A percentile compares a stretch with the other conserved stretches of the same genome.
These are phyloP conservation scores for Ceratina calcarata DNA, from an alignment of 1,140 invertebrate species.

Conservation along the genomic window DNA sequence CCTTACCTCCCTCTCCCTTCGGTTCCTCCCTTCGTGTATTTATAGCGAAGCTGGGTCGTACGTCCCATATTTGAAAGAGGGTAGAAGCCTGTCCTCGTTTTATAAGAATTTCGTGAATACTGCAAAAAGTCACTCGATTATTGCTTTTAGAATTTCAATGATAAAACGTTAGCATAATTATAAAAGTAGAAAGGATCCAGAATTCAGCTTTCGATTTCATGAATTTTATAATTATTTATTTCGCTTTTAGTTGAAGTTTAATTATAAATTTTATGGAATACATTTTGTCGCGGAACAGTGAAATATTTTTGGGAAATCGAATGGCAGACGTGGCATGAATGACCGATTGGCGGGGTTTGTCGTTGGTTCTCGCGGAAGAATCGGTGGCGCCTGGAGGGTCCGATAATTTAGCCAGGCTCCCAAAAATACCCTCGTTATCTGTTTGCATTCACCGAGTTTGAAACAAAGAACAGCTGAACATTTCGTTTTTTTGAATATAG, in stretches of 20 bases:
- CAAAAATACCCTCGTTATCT: conserved; percentile 41
- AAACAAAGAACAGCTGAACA: conserved; percentile 50
- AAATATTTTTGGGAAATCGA: neutral
- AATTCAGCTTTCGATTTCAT: no score
- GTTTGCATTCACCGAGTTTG: conserved; percentile 39
- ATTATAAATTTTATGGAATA: no score
- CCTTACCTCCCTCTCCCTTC: neutral
- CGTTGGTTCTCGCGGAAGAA: neutral
- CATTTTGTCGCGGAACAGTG: no score
- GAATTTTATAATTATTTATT: no score
- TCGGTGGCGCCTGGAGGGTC: neutral
- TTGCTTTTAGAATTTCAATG: no score
- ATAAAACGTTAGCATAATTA: no score
- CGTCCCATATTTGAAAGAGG: neutral
- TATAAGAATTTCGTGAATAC: no score
- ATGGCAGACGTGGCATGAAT: neutral
- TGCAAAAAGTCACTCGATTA: no score
- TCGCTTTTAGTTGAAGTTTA: no score
- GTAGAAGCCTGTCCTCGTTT: neutral
- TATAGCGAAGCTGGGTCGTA: neutral
- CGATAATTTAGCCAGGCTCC: conserved; percentile 21
- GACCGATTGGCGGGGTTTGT: neutral
- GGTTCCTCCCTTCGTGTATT: neutral
- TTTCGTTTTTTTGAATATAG: conserved; percentile 31
- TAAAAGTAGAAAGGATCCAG: no score